Conservation (phyloP, 2,113 vertebrate genomes). For the Otis tarda region DNA sequence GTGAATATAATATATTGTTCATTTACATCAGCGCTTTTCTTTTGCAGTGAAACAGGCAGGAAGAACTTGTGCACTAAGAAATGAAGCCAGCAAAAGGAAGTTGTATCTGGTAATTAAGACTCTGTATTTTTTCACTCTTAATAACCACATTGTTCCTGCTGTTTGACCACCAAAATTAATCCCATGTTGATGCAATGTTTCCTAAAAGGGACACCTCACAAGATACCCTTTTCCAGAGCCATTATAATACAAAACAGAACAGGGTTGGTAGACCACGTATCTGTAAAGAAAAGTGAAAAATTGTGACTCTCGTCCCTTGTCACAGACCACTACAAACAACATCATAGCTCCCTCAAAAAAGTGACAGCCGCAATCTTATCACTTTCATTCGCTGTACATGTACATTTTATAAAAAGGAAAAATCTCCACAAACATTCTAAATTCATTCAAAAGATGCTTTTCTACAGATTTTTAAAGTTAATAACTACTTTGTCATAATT, state of each 20-base stretch:
- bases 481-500: neutral
- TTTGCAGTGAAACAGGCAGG: neutral
- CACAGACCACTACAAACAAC: neutral
- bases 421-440: neutral
- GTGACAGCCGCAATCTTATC: neutral
- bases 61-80: neutral
- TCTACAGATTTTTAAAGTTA: constrained; percentile 21
- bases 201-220: neutral
- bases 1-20: neutral
- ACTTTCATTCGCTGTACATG: neutral
- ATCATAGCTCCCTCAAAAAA: neutral
- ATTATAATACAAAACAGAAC: neutral
- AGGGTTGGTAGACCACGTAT: neutral
- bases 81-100: neutral
- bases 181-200: neutral
- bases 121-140: neutral
- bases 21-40: neutral
- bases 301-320: neutral
- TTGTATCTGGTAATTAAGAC: neutral
- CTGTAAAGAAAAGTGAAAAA: neutral
- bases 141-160: neutral
- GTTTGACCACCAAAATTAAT: neutral
- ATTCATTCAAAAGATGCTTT: neutral
- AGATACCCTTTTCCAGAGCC: neutral
- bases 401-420: neutral